A percentile compares a stretch with the other conserved stretches of the same genome.
Conservation (phyloP, 2,113 vertebrate genomes). For the Ascaphus truei region DNA sequence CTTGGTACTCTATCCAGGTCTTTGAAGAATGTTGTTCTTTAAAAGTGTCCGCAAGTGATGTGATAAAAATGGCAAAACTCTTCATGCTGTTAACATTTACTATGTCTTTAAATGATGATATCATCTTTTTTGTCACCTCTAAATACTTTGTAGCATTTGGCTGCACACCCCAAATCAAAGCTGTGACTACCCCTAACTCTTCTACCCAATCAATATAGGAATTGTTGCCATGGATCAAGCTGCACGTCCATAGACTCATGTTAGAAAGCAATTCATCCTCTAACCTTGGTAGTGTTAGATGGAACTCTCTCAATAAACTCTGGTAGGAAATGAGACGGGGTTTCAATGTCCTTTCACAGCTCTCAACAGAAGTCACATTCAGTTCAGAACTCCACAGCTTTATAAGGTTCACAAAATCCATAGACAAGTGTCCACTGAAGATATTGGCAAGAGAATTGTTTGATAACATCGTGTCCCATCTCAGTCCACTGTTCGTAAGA, state of each 20-base stretch:
- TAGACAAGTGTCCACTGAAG: background rate
- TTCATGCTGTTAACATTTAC: background rate
- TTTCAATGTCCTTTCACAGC: conserved; percentile 36
- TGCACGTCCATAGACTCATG: conserved; percentile 8
- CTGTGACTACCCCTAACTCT: background rate
- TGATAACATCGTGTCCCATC: background rate
- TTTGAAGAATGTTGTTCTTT: background rate
- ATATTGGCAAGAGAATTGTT: background rate
- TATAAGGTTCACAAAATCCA: background rate
- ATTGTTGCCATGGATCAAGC: background rate
- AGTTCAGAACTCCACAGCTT: background rate
- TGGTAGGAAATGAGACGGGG: conserved; percentile 18
- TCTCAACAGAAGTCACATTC: conserved; percentile 16
- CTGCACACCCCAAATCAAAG: background rate
- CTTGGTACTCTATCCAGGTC: background rate
- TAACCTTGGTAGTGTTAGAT: no score
- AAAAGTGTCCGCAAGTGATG: background rate
- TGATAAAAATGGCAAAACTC: background rate
- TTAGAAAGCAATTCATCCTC: background rate
- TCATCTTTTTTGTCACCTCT: background rate
- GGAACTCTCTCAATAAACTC: conserved; percentile 25
- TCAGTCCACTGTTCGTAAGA: background rate
- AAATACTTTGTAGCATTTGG: background rate
- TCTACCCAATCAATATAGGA: background rate
- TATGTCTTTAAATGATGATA: background rate